Evolutionary conservation across 37 sponge, comb jelly and placozoan species (phyloP), one percentile per base, ranked within the genome.

Genomic region (Bolinopsis microptera): DNA sequence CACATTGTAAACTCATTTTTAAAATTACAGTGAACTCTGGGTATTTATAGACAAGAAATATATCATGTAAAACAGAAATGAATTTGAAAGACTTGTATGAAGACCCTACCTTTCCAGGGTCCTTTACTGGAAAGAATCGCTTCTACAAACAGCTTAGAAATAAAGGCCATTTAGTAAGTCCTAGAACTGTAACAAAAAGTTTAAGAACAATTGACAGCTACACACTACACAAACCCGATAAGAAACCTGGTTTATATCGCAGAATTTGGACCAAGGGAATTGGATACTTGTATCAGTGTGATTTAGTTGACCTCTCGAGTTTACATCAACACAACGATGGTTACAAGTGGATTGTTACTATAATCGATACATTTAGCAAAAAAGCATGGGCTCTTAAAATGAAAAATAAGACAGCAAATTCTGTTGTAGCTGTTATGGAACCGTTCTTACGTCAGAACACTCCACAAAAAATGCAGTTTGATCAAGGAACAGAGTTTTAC

Each of bases 381-480:
- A 80, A 80, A 80, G 38, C 38, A 3, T 80, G 83, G 83, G 83
- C 83, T 27, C 27, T 80, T 3, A 80, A 80, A 80, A 80, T 80
- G 36, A 80, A 80, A 38, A 80, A 33, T 28, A 80, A 80, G 38
- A 35, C 36, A 35, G 83, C 83, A 80, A 80, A 80, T 1, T 36
- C 38, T 32, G 27, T 80, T 35, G 22, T 13, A 23, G 9, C 3
- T 35, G 83, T 35, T 80, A 36, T 80, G 83, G 8, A 21, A 27
- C 83, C 83, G 9, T 80, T 80, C 35, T 80, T 80, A 80, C 38
- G 35, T 32, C 2, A 80, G 8, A 80, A 80, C 83, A 80, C 38
- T 3, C 83, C 83, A 8, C 83, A 80, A 33, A 80, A 80, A 80
- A 80, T 80, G 36, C 38, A 80, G 36, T 36, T 35, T 36, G 83